Evolutionary conservation across 2,888 invertebrate genomes (phyloP).

Genomic region (Arge pagana): DNA sequence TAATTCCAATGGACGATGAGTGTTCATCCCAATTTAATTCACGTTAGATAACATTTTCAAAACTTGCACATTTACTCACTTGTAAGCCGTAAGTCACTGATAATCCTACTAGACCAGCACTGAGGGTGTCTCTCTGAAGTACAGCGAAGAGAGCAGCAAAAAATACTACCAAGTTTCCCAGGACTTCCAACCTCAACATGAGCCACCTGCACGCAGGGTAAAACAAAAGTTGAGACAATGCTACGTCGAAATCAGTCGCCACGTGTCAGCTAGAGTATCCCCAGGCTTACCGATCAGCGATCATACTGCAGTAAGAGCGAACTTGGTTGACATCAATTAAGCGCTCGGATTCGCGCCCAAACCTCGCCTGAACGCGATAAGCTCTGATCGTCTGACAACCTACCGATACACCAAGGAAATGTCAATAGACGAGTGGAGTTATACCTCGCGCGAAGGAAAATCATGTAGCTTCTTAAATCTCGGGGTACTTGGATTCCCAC

Average conservation of each 20-base stretch:
- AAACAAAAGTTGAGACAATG: background rate
- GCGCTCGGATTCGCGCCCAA: constrained; percentile 84
- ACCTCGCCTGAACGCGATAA: constrained; percentile 78
- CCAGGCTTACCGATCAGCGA: constrained; percentile 75
- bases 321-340: constrained; percentile 92
- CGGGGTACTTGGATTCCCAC: background rate
- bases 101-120: constrained; percentile 83
- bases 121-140: constrained; percentile 70
- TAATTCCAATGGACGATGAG: no score
- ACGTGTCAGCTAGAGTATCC: background rate
- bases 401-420: no score
- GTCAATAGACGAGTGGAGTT: background rate
- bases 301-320: constrained; percentile 90
- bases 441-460: no score
- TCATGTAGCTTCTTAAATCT: no score
- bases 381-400: constrained; percentile 83
- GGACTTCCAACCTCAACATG: constrained; percentile 92
- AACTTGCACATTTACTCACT: constrained; percentile 59
- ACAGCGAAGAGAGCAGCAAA: constrained; percentile 94
- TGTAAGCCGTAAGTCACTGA: constrained; percentile 87
- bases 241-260: constrained; percentile 9
- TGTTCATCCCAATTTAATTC: no score
- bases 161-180: constrained; percentile 94
- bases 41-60: background rate
- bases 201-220: constrained; percentile 73